These are phyloP conservation scores for Sinodicranocentrus sp. DNA, from an alignment of 2,888 invertebrate genomes.

Conservation along the genomic window DNA sequence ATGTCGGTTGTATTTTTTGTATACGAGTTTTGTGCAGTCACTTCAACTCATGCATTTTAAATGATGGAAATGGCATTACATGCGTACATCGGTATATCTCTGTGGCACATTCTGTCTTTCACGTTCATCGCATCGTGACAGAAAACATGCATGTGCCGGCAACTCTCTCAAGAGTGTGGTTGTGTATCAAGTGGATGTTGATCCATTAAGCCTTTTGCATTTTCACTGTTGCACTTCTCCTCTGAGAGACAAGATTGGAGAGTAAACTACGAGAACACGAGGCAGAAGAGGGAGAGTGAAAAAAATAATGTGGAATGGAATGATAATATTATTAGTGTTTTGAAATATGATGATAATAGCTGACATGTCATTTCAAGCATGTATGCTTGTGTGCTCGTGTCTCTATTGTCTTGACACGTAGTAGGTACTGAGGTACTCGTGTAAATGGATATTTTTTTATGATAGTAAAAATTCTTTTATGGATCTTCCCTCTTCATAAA, in stretches of 20 bases:
- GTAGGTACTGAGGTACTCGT: background rate
- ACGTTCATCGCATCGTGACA: background rate
- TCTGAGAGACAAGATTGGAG: background rate
- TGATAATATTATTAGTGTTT: slow-evolving; percentile 24
- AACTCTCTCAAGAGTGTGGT: background rate
- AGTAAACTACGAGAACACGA: background rate
- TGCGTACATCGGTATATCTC: background rate
- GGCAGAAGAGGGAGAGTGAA: background rate
- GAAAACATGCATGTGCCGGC: background rate
- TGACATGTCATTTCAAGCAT: background rate
- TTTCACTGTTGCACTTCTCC: background rate
- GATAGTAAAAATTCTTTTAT: background rate
- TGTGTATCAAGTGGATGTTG: slow-evolving; percentile 20
- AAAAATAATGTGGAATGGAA: slow-evolving; percentile 1
- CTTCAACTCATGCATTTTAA: too few species aligned
- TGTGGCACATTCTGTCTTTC: background rate
- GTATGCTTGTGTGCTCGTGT: background rate
- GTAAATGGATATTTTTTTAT: background rate
- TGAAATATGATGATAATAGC: slow-evolving; percentile 5
- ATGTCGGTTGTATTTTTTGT: too few species aligned
- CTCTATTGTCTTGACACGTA: slow-evolving; percentile 13
- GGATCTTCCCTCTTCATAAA: too few species aligned
- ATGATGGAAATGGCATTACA: slow-evolving; percentile 12
- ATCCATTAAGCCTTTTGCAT: slow-evolving; percentile 20
- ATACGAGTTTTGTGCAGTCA: too few species aligned